Evolutionary conservation across 2,113 vertebrate species (phyloP), one percentile per base, ranked within the genome.

Genomic region (Percopsis transmontana): DNA sequence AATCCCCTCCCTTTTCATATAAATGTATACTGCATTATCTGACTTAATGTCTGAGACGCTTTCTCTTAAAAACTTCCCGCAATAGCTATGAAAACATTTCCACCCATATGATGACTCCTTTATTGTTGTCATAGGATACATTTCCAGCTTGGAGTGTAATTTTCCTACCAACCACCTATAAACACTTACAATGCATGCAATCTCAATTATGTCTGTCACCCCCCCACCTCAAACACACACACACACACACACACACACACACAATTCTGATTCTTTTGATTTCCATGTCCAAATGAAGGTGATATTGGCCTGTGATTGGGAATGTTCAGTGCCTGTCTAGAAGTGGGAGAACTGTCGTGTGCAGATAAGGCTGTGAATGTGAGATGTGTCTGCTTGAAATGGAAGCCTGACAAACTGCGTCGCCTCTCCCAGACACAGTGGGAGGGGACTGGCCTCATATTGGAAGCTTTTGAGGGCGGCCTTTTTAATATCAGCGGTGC

Each of bases 271-370:
- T 62, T 82, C 84, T 83, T 91, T 87, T 87, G 80, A 91, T 92
- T 90, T 87, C 80, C 83, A 90, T 81, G 91, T 91, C 73, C 89
- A 91, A 91, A 88, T 70, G 62, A 7, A 41, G 15, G 54, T 72
- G 85, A 89, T 88, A 81, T 80, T 81, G 76, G 74, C 73, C 72
- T 65, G 74, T 84, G 88, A 91, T 91, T 90, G 88, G 85, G 85
- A 87, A 89, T 88, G 83, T 92, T 91, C 83, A 91, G 80, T 89
- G 80, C 79, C 58, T 82, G 88, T 89, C 85, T 79, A 82, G 77
- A 85, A 88, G 87, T 82, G 81, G 87, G 66, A 79, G 80, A 85
- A 79, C 81, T 92, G 91, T 89, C 90, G 83, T 75, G 80, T 74
- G 77, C 89, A 83, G 91, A 94, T 91, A 94, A 94, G 91, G 83